Conservation (phyloP, 1,140 invertebrate species). For the Achroia grisella region DNA sequence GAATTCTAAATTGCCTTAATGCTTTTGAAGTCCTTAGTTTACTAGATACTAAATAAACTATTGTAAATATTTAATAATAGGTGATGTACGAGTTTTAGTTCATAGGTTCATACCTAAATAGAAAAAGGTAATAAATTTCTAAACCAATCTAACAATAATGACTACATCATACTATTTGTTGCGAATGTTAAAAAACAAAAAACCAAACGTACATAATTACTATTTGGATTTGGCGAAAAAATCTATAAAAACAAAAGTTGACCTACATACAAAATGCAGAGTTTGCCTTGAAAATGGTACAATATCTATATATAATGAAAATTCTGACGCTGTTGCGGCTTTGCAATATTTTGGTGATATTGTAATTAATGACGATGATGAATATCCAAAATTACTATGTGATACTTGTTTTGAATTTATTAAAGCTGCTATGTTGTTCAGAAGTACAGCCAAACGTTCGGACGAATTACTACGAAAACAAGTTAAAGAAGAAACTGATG, state of each 20-base stretch:
- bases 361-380: slow-evolving; percentile 26
- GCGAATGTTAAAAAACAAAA: slow-evolving; percentile 3
- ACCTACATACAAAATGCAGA: slow-evolving; percentile 13
- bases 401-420: slow-evolving; percentile 33
- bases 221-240: not conserved
- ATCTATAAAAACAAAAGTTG: not conserved
- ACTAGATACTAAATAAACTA: too few relatives aligned
- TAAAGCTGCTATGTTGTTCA: slow-evolving; percentile 34
- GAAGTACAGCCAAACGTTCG: slow-evolving; percentile 28
- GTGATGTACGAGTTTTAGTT: too few relatives aligned
- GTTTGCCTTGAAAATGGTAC: slow-evolving; percentile 28
- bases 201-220: not conserved
- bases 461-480: slow-evolving; percentile 21
- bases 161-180: slow-evolving; percentile 2
- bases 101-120: too few relatives aligned
- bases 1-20: too few relatives aligned
- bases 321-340: slow-evolving; percentile 22
- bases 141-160: too few relatives aligned
- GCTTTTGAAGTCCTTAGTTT: too few relatives aligned
- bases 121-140: too few relatives aligned
- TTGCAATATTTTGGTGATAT: slow-evolving; percentile 28
- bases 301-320: slow-evolving; percentile 24
- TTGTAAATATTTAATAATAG: too few relatives aligned
- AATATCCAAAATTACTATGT: slow-evolving; percentile 37
- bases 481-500: slow-evolving; percentile 20